These are phyloP conservation scores for Stictocephala bisonia DNA, from an alignment of 2,888 invertebrate species.

Conservation along the genomic window DNA sequence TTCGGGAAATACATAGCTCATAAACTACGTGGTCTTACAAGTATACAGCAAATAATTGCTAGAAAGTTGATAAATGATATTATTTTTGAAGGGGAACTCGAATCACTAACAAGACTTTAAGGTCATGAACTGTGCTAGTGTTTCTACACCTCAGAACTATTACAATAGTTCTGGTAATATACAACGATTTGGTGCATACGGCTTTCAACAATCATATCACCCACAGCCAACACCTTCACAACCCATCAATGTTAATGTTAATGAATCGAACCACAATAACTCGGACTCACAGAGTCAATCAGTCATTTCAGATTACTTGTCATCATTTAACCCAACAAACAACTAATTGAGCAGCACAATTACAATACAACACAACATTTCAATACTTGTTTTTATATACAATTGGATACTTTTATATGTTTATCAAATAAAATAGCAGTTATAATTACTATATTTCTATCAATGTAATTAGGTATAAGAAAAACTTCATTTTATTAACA, in stretches of 20 bases:
- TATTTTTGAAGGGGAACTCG: conserved; percentile 26
- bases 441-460: neutral
- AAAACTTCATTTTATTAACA: too few species aligned
- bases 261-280: too few species aligned
- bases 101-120: conserved; percentile 26
- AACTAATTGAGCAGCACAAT: neutral
- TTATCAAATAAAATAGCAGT: neutral
- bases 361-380: neutral
- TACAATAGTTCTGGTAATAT: neutral
- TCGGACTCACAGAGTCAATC: neutral
- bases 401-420: neutral
- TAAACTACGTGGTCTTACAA: conserved; percentile 8
- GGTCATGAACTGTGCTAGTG: conserved; percentile 15
- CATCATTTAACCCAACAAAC: neutral
- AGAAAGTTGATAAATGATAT: conserved; percentile 23
- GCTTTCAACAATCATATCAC: neutral
- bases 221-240: neutral
- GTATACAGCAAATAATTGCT: conserved; percentile 27
- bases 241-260: neutral
- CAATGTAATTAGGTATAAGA: too few species aligned
- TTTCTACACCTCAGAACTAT: neutral
- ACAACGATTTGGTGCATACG: neutral
- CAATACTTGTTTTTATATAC: neutral
- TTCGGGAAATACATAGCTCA: conserved; percentile 22
- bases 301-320: neutral